Percentiles rank a stretch among this genome's conserved stretches.
Conservation (phyloP, 2,797 vertebrate species). For the Salmo trutta region DNA sequence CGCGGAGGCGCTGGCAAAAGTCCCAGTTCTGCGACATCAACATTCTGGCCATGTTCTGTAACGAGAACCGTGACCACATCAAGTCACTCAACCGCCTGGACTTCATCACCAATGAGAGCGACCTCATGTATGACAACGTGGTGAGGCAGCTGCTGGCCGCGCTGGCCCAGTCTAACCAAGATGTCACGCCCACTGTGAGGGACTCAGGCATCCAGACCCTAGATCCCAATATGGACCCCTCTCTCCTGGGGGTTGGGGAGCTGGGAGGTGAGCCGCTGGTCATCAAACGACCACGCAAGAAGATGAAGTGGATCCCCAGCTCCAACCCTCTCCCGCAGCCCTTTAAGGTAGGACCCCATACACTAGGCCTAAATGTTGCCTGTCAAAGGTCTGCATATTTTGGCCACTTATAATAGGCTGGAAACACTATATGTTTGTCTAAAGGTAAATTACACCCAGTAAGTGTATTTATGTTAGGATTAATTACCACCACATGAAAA, state of each 20-base stretch:
- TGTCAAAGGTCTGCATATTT: neutral
- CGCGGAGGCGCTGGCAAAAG: slow-evolving; percentile 94
- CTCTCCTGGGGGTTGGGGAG: slow-evolving; percentile 83
- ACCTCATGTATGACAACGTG: slow-evolving; percentile 99
- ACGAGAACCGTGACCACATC: slow-evolving; percentile 98
- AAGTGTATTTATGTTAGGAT: neutral
- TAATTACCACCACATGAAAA: neutral
- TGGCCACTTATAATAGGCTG: neutral
- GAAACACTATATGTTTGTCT: slow-evolving; percentile 3
- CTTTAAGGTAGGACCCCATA: slow-evolving; percentile 79
- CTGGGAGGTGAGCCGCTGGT: slow-evolving; percentile 86
- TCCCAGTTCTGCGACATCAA: slow-evolving; percentile 99
- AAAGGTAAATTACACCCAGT: neutral
- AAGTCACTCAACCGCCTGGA: slow-evolving; percentile 97
- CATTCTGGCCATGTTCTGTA: slow-evolving; percentile 99
- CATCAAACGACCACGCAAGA: slow-evolving; percentile 94
- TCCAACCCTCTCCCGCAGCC: slow-evolving; percentile 94
- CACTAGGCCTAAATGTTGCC: neutral
- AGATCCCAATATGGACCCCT: slow-evolving; percentile 89
- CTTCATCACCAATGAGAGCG: slow-evolving; percentile 98
- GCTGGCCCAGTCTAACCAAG: slow-evolving; percentile 95
- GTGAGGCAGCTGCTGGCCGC: slow-evolving; percentile 95
- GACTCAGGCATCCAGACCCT: slow-evolving; percentile 92
- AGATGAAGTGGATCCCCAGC: slow-evolving; percentile 95
- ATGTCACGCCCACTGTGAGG: slow-evolving; percentile 91